These are phyloP conservation scores for Agrilus planipennis DNA, from an alignment of 1,140 invertebrate species.

Conservation along the genomic window DNA sequence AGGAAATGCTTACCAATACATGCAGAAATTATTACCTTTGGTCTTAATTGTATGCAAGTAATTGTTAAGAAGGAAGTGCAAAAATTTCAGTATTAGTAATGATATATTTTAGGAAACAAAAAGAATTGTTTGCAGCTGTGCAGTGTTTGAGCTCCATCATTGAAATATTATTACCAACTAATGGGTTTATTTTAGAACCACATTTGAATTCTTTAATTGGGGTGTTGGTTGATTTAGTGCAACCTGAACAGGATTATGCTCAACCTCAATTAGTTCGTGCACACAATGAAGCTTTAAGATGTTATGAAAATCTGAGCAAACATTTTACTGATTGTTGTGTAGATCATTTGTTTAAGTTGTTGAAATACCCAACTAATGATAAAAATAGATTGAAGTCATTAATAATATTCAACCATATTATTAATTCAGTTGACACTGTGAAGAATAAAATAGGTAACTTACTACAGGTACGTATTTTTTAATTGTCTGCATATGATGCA, in stretches of 20 bases:
- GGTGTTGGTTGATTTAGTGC: slow-evolving; percentile 56
- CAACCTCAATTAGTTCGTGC: slow-evolving; percentile 68
- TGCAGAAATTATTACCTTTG: slow-evolving; percentile 58
- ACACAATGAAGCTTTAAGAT: slow-evolving; percentile 80
- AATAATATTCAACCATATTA: slow-evolving; percentile 73
- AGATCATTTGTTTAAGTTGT: slow-evolving; percentile 55
- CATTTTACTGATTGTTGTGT: slow-evolving; percentile 54
- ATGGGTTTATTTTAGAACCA: slow-evolving; percentile 43
- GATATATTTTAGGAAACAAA: too few species aligned
- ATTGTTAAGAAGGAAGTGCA: too few species aligned
- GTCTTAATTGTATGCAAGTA: slow-evolving; percentile 62
- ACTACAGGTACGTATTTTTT: too few species aligned
- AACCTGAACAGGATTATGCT: slow-evolving; percentile 60
- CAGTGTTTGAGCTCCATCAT: slow-evolving; percentile 61
- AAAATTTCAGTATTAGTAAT: too few species aligned
- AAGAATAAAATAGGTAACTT: slow-evolving; percentile 42
- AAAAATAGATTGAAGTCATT: slow-evolving; percentile 67
- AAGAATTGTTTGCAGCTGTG: slow-evolving; percentile 60
- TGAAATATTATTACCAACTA: slow-evolving; percentile 38
- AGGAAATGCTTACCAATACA: slow-evolving; percentile 59
- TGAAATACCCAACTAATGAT: slow-evolving; percentile 68
- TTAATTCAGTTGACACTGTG: slow-evolving; percentile 49
- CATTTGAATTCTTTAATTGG: slow-evolving; percentile 44
- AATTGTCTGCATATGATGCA: too few species aligned
- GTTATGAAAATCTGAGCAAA: slow-evolving; percentile 67